Evolutionary conservation across 2,113 vertebrate genomes (phyloP).

Genomic region (Cricetomys ansorgei): DNA sequence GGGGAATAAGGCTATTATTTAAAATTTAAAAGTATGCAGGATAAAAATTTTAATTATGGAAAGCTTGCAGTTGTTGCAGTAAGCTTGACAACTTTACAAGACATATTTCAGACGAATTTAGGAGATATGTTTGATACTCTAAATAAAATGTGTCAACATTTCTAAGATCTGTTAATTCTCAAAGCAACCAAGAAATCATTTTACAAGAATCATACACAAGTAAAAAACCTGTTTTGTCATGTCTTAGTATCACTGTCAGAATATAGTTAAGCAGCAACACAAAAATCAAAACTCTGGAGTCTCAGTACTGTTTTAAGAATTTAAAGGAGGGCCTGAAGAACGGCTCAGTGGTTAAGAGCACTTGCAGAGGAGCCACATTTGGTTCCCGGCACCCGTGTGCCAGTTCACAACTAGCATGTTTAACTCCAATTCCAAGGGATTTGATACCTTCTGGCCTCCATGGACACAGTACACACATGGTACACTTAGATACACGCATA

Average conservation of each 20-base stretch:
- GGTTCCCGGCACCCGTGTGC: neutral
- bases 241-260: neutral
- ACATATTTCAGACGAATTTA: neutral
- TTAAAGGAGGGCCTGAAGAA: neutral
- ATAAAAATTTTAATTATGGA: constrained; percentile 35
- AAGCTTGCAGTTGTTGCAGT: neutral
- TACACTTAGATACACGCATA: neutral
- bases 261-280: neutral
- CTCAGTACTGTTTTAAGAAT: neutral
- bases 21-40: constrained; percentile 21
- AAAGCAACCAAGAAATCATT: neutral
- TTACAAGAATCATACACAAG: neutral
- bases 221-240: neutral
- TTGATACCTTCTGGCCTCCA: neutral
- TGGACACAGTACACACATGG: neutral
- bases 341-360: too few relatives aligned
- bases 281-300: neutral
- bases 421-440: neutral
- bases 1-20: neutral
- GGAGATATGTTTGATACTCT: neutral
- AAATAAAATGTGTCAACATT: neutral
- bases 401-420: neutral
- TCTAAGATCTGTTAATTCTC: neutral
- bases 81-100: neutral
- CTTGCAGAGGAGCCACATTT: too few relatives aligned